phyloP scores from a whole-genome alignment of 2,797 vertebrate genomes.

The Chelonia mydas region DNA sequence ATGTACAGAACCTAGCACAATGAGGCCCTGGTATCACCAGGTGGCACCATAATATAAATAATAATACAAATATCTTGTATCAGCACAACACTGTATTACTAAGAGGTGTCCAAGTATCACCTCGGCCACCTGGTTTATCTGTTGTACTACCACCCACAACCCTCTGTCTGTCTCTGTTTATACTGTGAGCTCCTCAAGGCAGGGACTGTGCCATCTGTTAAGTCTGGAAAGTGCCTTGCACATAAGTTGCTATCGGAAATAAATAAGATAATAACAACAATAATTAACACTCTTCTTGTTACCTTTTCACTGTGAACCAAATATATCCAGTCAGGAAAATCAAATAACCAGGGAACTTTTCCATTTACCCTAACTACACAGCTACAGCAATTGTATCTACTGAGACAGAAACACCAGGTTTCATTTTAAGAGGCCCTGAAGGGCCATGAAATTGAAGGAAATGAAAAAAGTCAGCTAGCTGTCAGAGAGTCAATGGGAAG shows the following conservation, averaged over 20 bases:
- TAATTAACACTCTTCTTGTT: slow-evolving; percentile 9
- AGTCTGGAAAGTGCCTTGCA: not conserved
- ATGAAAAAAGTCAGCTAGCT: slow-evolving; percentile 26
- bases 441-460: slow-evolving; percentile 21
- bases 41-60: not conserved
- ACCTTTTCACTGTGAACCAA: slow-evolving; percentile 23
- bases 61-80: not conserved
- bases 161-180: not conserved
- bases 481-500: slow-evolving; percentile 6
- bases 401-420: slow-evolving; percentile 4
- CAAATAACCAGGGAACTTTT: not conserved
- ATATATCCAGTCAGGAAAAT: slow-evolving; percentile 5
- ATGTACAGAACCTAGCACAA: not conserved
- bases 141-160: not conserved
- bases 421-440: not conserved
- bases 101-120: not conserved
- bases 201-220: not conserved
- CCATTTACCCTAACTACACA: slow-evolving; percentile 38
- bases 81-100: not conserved
- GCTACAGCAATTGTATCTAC: not conserved
- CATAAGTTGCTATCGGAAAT: not conserved
- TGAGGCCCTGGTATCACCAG: not conserved
- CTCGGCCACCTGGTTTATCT: not conserved
- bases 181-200: not conserved
- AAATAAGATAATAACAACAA: not conserved